Evolutionary conservation across 1,140 invertebrate species (phyloP).

Genomic region (Periplaneta americana): DNA sequence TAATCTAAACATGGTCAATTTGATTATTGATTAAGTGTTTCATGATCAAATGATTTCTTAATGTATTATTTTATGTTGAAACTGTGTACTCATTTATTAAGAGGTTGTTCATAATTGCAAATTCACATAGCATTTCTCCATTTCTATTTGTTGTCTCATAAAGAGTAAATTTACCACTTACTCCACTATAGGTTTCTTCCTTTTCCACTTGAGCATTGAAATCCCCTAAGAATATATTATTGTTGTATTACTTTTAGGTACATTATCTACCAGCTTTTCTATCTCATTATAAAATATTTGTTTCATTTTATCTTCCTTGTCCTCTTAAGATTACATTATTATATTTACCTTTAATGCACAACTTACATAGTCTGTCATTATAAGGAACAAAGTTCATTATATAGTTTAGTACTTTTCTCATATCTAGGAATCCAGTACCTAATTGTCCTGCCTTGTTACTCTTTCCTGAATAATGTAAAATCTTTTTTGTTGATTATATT

Average conservation of each 20-base stretch:
- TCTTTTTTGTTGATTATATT: too few relatives aligned
- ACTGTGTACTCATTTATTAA: background rate
- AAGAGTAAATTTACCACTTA: slow-evolving; percentile 16
- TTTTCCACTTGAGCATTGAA: slow-evolving; percentile 19
- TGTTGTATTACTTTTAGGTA: slow-evolving; percentile 13
- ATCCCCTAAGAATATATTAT: slow-evolving; percentile 13
- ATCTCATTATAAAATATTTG: slow-evolving; percentile 15
- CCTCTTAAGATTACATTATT: background rate
- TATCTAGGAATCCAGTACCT: too few relatives aligned
- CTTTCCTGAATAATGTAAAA: too few relatives aligned
- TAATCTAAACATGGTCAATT: background rate
- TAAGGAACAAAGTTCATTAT: too few relatives aligned
- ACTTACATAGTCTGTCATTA: too few relatives aligned
- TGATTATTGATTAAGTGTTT: background rate
- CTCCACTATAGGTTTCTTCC: background rate
- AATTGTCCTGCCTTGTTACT: too few relatives aligned
- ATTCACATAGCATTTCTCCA: background rate
- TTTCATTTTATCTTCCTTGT: slow-evolving; percentile 1
- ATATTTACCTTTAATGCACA: too few relatives aligned
- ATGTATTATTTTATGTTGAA: background rate
- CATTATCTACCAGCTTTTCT: background rate
- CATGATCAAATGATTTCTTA: background rate
- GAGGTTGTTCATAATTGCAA: background rate
- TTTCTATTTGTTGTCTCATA: slow-evolving; percentile 14
- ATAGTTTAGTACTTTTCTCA: too few relatives aligned